A percentile compares a stretch with the other conserved stretches of the same genome.
Evolutionary conservation across 2,888 invertebrate genomes (phyloP).

Genomic region (Salpingus planirostris): DNA sequence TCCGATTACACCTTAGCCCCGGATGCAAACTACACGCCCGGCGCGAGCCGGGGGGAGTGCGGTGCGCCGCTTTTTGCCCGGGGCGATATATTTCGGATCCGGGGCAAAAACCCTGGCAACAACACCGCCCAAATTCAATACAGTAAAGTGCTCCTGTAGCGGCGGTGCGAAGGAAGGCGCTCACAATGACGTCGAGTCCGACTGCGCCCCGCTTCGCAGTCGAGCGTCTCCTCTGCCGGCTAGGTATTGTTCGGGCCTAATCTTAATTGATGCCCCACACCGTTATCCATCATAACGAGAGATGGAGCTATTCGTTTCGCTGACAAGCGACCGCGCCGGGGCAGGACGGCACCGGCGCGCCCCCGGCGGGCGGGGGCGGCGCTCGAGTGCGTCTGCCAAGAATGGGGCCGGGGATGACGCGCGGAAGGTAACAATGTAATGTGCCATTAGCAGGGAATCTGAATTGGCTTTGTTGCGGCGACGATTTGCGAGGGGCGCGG

Average conservation of each 20-base stretch:
- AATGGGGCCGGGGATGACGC: constrained; percentile 25
- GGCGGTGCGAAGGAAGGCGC: no score
- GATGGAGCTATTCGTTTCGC: constrained; percentile 34
- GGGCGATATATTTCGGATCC: constrained; percentile 26
- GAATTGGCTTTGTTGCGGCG: constrained; percentile 43
- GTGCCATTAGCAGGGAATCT: constrained; percentile 45
- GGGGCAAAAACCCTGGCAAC: constrained; percentile 33
- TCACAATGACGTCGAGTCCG: constrained; percentile 7
- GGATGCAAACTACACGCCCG: constrained; percentile 6
- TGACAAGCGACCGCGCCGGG: constrained; percentile 27
- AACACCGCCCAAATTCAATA: constrained; percentile 41
- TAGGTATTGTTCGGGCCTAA: constrained; percentile 42
- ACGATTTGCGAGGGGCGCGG: constrained; percentile 27
- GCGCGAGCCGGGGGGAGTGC: constrained; percentile 14
- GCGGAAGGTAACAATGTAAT: constrained; percentile 44
- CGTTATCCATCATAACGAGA: constrained; percentile 42
- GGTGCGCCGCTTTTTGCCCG: constrained; percentile 21
- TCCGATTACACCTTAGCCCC: constrained; percentile 37
- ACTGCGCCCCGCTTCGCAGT: constrained; percentile 13
- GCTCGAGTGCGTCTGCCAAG: constrained; percentile 30
- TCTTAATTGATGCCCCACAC: constrained; percentile 44
- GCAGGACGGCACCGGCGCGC: constrained; percentile 4
- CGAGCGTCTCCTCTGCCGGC: constrained; percentile 25
- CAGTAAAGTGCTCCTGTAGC: constrained; percentile 41
- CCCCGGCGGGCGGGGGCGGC: constrained; percentile 15